These are phyloP conservation scores for Sarcophaga bullata DNA, from an alignment of 1,140 invertebrate genomes.

Conservation along the genomic window DNA sequence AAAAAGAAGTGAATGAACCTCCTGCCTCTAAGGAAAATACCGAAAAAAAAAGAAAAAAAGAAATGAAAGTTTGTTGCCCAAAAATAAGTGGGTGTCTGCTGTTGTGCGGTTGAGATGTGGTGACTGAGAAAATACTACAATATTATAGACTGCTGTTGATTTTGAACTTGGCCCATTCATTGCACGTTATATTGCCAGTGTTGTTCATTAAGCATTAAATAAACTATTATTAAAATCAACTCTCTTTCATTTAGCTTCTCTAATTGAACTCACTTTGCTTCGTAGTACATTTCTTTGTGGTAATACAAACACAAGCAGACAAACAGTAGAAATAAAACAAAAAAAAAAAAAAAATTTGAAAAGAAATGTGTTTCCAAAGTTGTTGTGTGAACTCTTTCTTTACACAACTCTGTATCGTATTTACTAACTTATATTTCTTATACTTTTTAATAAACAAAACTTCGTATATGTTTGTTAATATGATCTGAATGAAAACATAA, in stretches of 20 bases:
- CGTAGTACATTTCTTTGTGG: too few species aligned
- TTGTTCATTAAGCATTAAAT: not conserved
- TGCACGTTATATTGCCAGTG: not conserved
- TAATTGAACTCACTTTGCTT: too few species aligned
- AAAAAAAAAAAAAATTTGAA: not conserved
- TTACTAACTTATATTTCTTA: not conserved
- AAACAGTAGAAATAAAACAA: too few species aligned
- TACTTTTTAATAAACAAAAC: not conserved
- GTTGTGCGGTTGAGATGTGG: not conserved
- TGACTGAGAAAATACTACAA: not conserved
- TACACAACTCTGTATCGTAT: not conserved
- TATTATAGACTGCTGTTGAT: not conserved
- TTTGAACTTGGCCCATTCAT: conserved; percentile 21
- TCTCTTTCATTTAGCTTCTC: not conserved
- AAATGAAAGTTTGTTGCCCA: too few species aligned
- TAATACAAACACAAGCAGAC: too few species aligned
- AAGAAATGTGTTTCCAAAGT: not conserved
- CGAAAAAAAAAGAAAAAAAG: too few species aligned
- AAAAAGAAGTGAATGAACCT: too few species aligned
- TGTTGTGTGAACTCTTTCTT: conserved; percentile 19
- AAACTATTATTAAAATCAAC: conserved; percentile 8
- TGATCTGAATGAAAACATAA: too few species aligned
- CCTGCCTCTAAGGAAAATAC: too few species aligned
- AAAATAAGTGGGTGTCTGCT: not conserved
- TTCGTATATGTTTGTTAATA: conserved; percentile 8